phyloP scores from a whole-genome alignment of 2,113 vertebrate species.

The Ammodytes dubius region DNA sequence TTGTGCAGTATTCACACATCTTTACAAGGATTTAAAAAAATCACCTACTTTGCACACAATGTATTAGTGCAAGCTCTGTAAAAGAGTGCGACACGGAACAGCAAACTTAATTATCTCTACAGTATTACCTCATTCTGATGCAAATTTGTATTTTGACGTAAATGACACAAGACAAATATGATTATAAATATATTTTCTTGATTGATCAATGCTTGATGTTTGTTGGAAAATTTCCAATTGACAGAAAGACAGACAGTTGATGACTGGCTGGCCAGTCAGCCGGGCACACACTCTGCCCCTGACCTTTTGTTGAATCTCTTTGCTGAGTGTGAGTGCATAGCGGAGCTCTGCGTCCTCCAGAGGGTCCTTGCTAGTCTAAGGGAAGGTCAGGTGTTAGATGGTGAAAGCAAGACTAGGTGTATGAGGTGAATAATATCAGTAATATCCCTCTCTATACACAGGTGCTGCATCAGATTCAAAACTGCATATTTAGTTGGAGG shows the following conservation, averaged over 20 bases:
- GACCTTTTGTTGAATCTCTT: conserved; percentile 93
- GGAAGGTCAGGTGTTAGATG: conserved; percentile 81
- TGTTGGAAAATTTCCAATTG: conserved; percentile 52
- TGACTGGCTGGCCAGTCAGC: conserved; percentile 52
- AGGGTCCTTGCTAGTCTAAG: conserved; percentile 86
- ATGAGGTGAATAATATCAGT: conserved; percentile 45
- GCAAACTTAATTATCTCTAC: conserved; percentile 41
- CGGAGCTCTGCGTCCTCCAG: conserved; percentile 91
- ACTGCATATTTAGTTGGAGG: conserved; percentile 4
- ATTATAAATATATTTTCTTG: conserved; percentile 44
- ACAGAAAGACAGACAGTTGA: conserved; percentile 67
- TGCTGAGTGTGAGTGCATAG: conserved; percentile 93
- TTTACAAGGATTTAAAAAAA: conserved; percentile 20
- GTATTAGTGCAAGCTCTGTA: neutral
- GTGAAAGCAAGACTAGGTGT: conserved; percentile 70
- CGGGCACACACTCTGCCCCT: conserved; percentile 76
- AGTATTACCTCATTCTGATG: conserved; percentile 22
- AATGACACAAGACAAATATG: conserved; percentile 44
- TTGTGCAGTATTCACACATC: neutral
- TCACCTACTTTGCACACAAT: conserved; percentile 3
- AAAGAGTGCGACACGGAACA: neutral
- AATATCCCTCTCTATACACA: conserved; percentile 39
- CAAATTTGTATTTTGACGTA: conserved; percentile 32
- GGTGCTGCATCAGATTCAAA: conserved; percentile 5
- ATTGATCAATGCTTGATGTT: conserved; percentile 48